Evolutionary conservation across 2,888 invertebrate genomes (phyloP).

Genomic region (Coremacera marginata): DNA sequence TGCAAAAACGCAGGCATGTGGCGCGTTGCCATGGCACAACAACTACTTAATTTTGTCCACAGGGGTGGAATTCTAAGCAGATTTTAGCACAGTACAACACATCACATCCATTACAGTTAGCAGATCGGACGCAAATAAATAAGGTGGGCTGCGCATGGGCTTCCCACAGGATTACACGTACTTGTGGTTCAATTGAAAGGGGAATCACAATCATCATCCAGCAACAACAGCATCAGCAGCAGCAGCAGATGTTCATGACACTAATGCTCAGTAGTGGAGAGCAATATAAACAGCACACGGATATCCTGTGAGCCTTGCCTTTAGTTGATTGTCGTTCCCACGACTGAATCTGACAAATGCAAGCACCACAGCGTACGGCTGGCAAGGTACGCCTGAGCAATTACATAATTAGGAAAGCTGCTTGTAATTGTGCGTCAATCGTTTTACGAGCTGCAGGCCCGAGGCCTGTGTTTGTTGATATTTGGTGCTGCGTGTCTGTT

Average conservation of each 20-base stretch:
- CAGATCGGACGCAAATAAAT: conserved; percentile 25
- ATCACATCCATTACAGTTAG: not conserved
- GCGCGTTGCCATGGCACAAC: conserved; percentile 42
- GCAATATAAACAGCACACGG: not conserved
- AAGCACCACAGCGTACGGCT: conserved; percentile 35
- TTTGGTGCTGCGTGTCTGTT: not conserved
- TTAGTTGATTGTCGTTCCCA: conserved; percentile 56
- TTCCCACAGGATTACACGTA: conserved; percentile 55
- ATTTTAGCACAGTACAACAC: not conserved
- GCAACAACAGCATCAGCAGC: conserved; percentile 38
- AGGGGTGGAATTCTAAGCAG: conserved; percentile 6
- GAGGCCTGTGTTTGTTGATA: not conserved
- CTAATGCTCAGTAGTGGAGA: conserved; percentile 48
- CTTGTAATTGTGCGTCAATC: conserved; percentile 19
- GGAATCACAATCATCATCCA: conserved; percentile 36
- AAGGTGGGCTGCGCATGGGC: conserved; percentile 53
- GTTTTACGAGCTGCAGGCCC: not conserved
- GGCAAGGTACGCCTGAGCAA: conserved; percentile 49
- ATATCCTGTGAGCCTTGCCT: conserved; percentile 39
- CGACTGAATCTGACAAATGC: conserved; percentile 51
- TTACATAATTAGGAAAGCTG: conserved; percentile 51
- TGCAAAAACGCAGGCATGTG: conserved; percentile 12
- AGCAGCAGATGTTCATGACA: conserved; percentile 54
- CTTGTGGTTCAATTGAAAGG: conserved; percentile 41
- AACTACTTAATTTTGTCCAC: not conserved